Evolutionary conservation across 2,113 vertebrate genomes (phyloP), one percentile per base, ranked within the genome.

Genomic region (Eretmochelys imbricata): DNA sequence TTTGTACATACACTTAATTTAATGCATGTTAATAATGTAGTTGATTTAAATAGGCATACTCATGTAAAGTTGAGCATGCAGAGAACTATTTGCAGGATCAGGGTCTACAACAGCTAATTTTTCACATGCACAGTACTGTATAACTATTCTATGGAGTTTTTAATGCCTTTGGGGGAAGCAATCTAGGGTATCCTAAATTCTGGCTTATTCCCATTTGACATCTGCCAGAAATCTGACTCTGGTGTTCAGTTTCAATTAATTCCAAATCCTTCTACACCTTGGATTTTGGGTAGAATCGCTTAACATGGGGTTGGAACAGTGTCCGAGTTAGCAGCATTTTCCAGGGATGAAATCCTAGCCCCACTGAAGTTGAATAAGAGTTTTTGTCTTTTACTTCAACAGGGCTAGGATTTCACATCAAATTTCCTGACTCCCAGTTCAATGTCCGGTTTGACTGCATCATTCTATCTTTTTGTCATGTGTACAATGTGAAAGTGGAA

Each of bases 1-100:
- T 2, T 29, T 97, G 93, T 93, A 89, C 94, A 95, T 94, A 95
- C 95, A 90, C 87, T 97, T 96, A 96, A 95, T 97, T 96, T 96
- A 94, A 95, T 92, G 78, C 93, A 95, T 96, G 94, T 95, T 94
- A 96, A 97, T 96, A 95, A 94, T 89, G 93, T 87, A 86, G 80
- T 88, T 96, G 89, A 94, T 50, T 97, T 92, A 90, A 91, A 91
- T 50, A 80, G 51, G 89, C 96, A 97, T 97, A 97, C 97, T 96
- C 95, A 97, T 95, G 96, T 93, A 91, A 93, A 84, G 51, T 89
- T 91, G 87, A 57, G 78, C 55, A 94, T 42, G n/a, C 35, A 29
- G 57, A 59, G 57, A 59, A 59, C 88, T 82, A 42, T 93, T 96
- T 94, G 84, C 87, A 96, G 72, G 49, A 94, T 88, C 87, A 88